phyloP scores from a whole-genome alignment of 2,888 invertebrate species.

The Thereva unica region DNA sequence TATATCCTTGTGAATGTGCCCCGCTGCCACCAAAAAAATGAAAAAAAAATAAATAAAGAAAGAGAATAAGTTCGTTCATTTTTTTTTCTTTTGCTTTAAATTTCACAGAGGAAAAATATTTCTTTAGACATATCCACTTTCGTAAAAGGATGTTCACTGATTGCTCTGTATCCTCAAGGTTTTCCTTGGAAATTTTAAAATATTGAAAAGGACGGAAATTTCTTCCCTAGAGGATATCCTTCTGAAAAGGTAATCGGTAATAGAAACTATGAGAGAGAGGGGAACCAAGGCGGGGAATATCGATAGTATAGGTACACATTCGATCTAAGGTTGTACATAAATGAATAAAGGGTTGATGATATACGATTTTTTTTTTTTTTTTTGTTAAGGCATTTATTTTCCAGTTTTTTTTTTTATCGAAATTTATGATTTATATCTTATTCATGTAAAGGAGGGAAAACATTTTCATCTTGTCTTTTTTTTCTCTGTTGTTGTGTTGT shows the following conservation, averaged over 20 bases:
- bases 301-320: too few relatives aligned
- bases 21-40: too few relatives aligned
- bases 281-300: too few relatives aligned
- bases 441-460: neutral
- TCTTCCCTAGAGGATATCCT: conserved; percentile 8
- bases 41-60: too few relatives aligned
- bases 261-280: neutral
- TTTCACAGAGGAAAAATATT: conserved; percentile 17
- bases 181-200: conserved; percentile 10
- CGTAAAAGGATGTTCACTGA: conserved; percentile 8
- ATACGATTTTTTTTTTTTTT: too few relatives aligned
- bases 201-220: conserved; percentile 19
- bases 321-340: too few relatives aligned
- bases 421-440: neutral
- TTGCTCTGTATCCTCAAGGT: conserved; percentile 17
- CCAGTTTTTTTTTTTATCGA: neutral
- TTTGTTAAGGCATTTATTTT: neutral
- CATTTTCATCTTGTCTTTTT: conserved; percentile 31
- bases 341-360: too few relatives aligned
- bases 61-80: too few relatives aligned
- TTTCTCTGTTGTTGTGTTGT: conserved; percentile 13
- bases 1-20: too few relatives aligned
- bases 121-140: conserved; percentile 4
- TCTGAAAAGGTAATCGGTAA: neutral
- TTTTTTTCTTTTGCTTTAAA: conserved; percentile 3